phyloP scores from a whole-genome alignment of 2,888 invertebrate species.

The Tiliacea aurago region DNA sequence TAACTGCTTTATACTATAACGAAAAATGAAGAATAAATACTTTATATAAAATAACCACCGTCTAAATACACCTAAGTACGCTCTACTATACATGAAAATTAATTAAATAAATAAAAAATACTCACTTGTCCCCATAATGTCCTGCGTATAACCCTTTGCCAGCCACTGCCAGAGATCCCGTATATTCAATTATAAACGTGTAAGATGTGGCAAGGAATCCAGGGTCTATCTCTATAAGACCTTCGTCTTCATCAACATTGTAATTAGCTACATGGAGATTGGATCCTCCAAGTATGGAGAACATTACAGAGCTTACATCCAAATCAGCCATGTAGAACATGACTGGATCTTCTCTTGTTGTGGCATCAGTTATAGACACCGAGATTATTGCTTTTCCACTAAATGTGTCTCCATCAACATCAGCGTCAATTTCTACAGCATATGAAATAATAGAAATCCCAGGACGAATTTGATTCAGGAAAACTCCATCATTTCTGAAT shows the following conservation, averaged over 20 bases:
- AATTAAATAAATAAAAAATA: conserved; percentile 33
- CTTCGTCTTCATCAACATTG: conserved; percentile 71
- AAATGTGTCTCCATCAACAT: conserved; percentile 69
- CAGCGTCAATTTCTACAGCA: conserved; percentile 69
- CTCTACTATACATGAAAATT: neutral
- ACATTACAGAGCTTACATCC: conserved; percentile 68
- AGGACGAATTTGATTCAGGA: conserved; percentile 72
- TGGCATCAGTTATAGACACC: conserved; percentile 66
- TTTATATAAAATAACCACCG: neutral
- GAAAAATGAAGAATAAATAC: neutral
- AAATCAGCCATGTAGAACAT: conserved; percentile 71
- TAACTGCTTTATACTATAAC: too few species aligned
- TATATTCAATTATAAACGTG: conserved; percentile 73
- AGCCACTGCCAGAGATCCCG: conserved; percentile 65
- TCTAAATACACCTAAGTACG: too few species aligned
- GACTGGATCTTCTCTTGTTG: conserved; percentile 71
- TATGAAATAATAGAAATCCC: conserved; percentile 74
- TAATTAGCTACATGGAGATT: conserved; percentile 56
- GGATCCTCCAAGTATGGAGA: conserved; percentile 66
- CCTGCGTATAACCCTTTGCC: conserved; percentile 74
- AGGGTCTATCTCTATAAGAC: conserved; percentile 72
- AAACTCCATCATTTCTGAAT: conserved; percentile 5
- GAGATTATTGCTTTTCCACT: conserved; percentile 68
- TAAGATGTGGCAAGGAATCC: conserved; percentile 66
- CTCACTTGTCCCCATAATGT: conserved; percentile 71